Base-by-base conservation (phyloP, 1,140 invertebrate genomes). In the Nymphalis io region DNA sequence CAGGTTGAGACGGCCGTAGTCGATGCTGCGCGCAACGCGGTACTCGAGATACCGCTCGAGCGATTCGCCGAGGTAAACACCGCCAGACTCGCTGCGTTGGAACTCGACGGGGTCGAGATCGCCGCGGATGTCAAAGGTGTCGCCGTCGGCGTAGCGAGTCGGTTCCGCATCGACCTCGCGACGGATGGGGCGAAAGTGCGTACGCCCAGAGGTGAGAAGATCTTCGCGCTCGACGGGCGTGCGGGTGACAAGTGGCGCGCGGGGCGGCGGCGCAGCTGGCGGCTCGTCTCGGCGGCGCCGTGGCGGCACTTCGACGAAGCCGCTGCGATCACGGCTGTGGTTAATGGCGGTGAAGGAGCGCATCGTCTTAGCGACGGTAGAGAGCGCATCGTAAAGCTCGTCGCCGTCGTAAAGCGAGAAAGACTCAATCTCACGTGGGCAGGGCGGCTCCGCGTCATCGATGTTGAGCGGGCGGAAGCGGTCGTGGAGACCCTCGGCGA, bases 101-200 rank as follows among this genome's bases (percentile, higher is more conserved):
- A 91, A 93, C 61, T 92, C 85, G 16, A 93, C 92, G 46, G 93
- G 82, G 79, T 96, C 95, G 76, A 94, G 87, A 70, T 93, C 93
- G 84, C 93, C 93, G 74, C 93, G 92, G 57, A 96, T 94, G 44
- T 93, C 91, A 87, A 95, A 95, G 0, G 94, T 94, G 33, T 94
- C 94, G 42, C 95, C 95, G 83, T 95, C 94, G 44, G 93, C 93
- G 84, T 93, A 94, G 57, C 86, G 78, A 10, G 85, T 65, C 33
- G 76, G 72, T 38, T 81, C 77, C 48, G 92, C 88, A 18, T 93
- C 92, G 53, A 91, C 80, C 51, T 93, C 93, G 70, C 92, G 88
- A 79, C 93, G 93, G 72, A 96, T 96, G 3, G 96, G 96, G 66
- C 93, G 93, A 91, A 97, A 97, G 86, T 96, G 95, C 58, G 95